Percentiles rank a stretch among this genome's conserved stretches.
Conservation (phyloP, 2,113 vertebrate genomes). For the Neopipo cinnamomea region DNA sequence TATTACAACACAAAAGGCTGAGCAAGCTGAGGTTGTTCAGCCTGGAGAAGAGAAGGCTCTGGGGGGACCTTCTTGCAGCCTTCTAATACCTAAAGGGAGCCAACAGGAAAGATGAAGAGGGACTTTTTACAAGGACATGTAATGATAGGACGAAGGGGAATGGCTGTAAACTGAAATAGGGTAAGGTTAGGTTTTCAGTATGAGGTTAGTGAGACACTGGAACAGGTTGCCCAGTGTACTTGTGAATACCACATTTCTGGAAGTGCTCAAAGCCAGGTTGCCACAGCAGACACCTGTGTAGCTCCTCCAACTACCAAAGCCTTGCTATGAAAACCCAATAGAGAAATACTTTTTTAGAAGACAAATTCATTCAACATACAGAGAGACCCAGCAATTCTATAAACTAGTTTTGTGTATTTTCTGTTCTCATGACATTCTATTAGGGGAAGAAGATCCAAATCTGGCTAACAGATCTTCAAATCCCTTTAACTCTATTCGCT, state of each 20-base stretch:
- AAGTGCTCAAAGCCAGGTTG: background rate
- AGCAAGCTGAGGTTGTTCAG: background rate
- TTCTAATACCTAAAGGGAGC: background rate
- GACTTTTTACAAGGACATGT: rapidly evolving
- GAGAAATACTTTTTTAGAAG: background rate
- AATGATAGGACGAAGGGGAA: background rate
- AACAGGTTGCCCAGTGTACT: background rate
- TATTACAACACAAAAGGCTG: background rate
- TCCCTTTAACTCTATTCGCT: background rate
- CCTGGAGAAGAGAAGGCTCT: background rate
- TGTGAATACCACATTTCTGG: background rate
- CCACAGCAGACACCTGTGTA: background rate
- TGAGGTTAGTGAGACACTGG: background rate
- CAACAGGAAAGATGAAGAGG: background rate
- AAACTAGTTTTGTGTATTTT: background rate
- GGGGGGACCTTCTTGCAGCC: background rate
- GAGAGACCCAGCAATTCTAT: background rate
- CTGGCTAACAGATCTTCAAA: background rate
- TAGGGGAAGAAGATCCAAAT: background rate
- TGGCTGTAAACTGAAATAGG: background rate
- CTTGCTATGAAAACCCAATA: background rate
- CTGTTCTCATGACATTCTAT: background rate
- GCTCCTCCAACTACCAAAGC: background rate
- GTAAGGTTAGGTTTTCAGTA: background rate
- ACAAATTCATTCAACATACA: background rate